Base-by-base conservation (phyloP, 2,113 vertebrate species). In the Emydocephalus ijimae region DNA sequence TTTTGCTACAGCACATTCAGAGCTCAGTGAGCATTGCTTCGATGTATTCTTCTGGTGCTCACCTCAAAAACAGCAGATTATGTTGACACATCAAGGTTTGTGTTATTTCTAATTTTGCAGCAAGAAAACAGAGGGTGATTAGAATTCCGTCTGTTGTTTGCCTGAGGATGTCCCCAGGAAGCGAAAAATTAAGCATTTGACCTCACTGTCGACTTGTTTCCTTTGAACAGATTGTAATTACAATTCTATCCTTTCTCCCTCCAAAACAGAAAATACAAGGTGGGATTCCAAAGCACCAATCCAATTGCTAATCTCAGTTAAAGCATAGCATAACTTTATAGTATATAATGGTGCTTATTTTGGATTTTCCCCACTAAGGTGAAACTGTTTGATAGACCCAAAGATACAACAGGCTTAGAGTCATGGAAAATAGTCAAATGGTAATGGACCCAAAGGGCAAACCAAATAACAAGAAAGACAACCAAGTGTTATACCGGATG, bases 151-250 rank as follows among this genome's bases (percentile, higher is more conserved):
- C 55, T 59, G 88, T 56, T 94, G 26, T 92, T 95, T 93, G 90
- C 34, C 48, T 26, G 52, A 94, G 89, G 69, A 86, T 89, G 48
- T 90, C 48, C 0, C 0, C 55, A 64, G 61, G 29, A 93, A 91
- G 91, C 89, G 1, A 92, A 10, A 95, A 96, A 93, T 59, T 69
- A 95, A 39, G 15, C 9, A 3, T 93, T 94, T 94, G 91, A 94
- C 94, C 93, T 94, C 87, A 89, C 1, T 0, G 0, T 96, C 93
- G 93, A 94, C 90, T 88, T 94, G 23, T 43, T 92, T 95, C 56
- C 64, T 93, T 59, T 69, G 29, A 94, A 57, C n/a, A 90, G 88
- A 14, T 92, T 94, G 89, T 34, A 94, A 91, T 95, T 96, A 91
- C 26, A 94, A 88, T n/a, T 69, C n/a, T 93, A 93, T 93, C 43